These are phyloP conservation scores for Eristalis arbustorum DNA, from an alignment of 2,888 invertebrate genomes.

Conservation along the genomic window DNA sequence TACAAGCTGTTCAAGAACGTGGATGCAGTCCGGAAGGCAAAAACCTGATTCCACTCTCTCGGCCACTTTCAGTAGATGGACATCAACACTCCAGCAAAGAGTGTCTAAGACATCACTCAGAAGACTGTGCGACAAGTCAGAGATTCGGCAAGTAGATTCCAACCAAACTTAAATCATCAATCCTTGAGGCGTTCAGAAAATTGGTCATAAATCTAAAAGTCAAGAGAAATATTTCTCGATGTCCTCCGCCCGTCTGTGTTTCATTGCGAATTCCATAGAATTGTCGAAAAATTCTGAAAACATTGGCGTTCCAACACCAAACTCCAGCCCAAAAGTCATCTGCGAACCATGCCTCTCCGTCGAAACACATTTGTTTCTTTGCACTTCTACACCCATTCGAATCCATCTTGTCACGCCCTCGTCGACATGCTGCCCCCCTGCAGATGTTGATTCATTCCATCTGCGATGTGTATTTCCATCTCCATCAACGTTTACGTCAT, in stretches of 20 bases:
- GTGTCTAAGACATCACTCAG: no score
- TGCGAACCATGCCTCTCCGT: background rate
- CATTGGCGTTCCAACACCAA: background rate
- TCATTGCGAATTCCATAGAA: background rate
- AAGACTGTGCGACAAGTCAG: no score
- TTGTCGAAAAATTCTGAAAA: background rate
- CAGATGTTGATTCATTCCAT: constrained; percentile 26
- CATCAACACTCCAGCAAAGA: no score
- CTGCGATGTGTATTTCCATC: constrained; percentile 13
- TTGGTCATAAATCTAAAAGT: background rate
- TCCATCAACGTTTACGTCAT: constrained; percentile 22
- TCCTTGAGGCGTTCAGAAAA: background rate
- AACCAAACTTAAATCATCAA: background rate
- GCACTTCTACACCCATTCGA: background rate
- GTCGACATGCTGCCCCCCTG: background rate
- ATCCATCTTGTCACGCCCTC: constrained; percentile 9
- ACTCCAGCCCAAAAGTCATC: background rate
- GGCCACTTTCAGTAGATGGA: no score
- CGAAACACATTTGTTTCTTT: background rate
- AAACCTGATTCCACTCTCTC: no score
- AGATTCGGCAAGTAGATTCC: background rate
- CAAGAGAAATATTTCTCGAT: background rate
- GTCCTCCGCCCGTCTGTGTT: background rate
- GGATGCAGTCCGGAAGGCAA: no score
- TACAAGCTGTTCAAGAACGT: no score